Conservation (phyloP, 2,888 invertebrate species). For the Dioctria linearis region DNA sequence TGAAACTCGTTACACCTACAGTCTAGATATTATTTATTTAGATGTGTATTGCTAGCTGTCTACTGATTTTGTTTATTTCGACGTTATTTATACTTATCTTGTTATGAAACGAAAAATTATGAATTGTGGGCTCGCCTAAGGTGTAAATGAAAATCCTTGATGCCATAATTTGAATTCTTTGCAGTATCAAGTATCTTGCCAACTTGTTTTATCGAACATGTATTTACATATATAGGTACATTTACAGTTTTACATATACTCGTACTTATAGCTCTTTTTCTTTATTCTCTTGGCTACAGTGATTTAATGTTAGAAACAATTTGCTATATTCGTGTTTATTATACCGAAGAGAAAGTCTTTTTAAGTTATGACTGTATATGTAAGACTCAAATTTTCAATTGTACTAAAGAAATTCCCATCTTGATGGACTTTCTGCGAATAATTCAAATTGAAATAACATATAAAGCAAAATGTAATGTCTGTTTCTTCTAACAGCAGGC, state of each 20-base stretch:
- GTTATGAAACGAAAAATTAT: conserved; percentile 18
- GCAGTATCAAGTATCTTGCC: neutral
- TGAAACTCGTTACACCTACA: conserved; percentile 15
- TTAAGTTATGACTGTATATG: neutral
- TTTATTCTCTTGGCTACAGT: neutral
- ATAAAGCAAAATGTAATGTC: too few relatives aligned
- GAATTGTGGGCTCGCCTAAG: neutral
- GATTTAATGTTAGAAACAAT: neutral
- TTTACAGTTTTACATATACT: too few relatives aligned
- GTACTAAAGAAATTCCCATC: neutral
- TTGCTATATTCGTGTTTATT: neutral
- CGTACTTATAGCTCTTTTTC: too few relatives aligned
- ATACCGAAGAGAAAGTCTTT: neutral
- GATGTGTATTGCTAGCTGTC: conserved; percentile 6
- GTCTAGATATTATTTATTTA: conserved; percentile 1
- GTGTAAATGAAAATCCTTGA: conserved; percentile 25
- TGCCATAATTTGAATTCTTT: conserved; percentile 1
- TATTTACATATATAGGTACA: too few relatives aligned
- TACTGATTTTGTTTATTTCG: conserved; percentile 1
- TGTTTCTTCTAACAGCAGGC: too few relatives aligned
- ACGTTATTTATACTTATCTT: neutral
- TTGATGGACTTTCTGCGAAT: neutral
- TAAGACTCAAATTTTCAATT: neutral
- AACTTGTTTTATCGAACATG: neutral
- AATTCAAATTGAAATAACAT: neutral